Evolutionary conservation across 2,888 invertebrate genomes (phyloP).

Genomic region (Opisthograptis luteolata): DNA sequence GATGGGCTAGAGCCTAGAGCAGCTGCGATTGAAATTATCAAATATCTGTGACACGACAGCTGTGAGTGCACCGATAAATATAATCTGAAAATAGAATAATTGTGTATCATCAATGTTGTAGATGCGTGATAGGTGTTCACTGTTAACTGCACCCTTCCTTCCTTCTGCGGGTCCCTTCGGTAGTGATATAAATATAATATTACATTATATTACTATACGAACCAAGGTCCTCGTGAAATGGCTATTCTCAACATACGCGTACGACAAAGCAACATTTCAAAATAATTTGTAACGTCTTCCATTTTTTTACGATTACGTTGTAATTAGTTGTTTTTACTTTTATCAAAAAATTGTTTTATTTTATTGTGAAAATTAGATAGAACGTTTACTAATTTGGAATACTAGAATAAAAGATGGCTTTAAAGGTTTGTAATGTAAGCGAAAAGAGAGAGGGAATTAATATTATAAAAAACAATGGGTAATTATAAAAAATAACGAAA

Average conservation of each 20-base stretch:
- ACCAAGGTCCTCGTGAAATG: conserved; percentile 28
- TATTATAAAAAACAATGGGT: conserved; percentile 43
- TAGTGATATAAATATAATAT: too few relatives aligned
- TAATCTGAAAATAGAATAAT: conserved; percentile 44
- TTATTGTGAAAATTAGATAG: conserved; percentile 34
- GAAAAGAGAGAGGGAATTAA: conserved; percentile 34
- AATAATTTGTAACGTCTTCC: conserved; percentile 14
- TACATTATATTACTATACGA: conserved; percentile 20
- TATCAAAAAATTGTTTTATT: background rate
- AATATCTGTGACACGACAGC: conserved; percentile 23
- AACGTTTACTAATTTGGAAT: conserved; percentile 31
- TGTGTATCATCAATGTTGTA: conserved; percentile 72
- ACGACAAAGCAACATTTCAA: conserved; percentile 11
- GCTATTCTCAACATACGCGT: conserved; percentile 20
- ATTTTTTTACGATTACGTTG: conserved; percentile 4
- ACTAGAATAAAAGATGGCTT: conserved; percentile 37
- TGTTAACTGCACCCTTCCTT: conserved; percentile 60
- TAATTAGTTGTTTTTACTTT: conserved; percentile 7
- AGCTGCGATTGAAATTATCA: background rate
- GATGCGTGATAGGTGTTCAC: conserved; percentile 58
- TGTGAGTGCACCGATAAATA: conserved; percentile 21
- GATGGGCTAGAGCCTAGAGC: too few relatives aligned
- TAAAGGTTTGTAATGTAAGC: conserved; percentile 35
- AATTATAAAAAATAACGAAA: conserved; percentile 47
- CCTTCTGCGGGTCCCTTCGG: conserved; percentile 33